Base-by-base conservation (phyloP, 2,888 invertebrate species). In the Drosophila birchii region DNA sequence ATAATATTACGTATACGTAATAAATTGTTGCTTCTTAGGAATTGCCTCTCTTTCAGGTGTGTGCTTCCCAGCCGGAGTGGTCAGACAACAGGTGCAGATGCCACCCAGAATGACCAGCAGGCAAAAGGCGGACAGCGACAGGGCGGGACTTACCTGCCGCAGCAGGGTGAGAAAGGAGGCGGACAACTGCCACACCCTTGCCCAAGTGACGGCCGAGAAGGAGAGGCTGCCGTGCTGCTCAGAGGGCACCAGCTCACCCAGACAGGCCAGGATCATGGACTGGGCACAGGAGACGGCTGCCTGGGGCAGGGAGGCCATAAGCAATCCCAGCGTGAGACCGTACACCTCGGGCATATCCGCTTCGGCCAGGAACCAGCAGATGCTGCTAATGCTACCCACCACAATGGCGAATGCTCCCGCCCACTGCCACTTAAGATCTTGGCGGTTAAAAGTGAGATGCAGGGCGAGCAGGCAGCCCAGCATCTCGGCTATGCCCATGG, bases 381-480 rank as follows among this genome's bases (percentile, higher is more conserved):
- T 78, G 56, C 91, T 91, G 16, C 92, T 91, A 32, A 93, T 72
- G 43, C 90, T 45, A 7, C 93, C 93, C 1, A 91, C 91, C 8
- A 92, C n/a, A 26, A 92, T 91, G 73, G 92, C 91, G 44, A 92
- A 90, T 23, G 80, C 80, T 3, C 93, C 92, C 7, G 92, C 90
- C 81, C 89, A 92, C 39, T 91, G 87, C 92, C 93, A 93, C 73
- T 93, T 93, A 66, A 80, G 80, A 16, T 79, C 81, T 41, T 80
- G 78, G 29, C 86, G 86, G 32, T 87, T 86, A 38, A 92, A 80
- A 14, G 91, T 86, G 32, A 93, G 83, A 62, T 90, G 82, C 34
- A 93, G 73, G 39, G 92, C 93, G 47, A 92, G 60, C 18, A 93
- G 88, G 39, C 92, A 92, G 60, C 93, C 93, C 29, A 92, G 54